Base-by-base conservation (phyloP, 1,140 invertebrate genomes). In the Drosophila watanabei region DNA sequence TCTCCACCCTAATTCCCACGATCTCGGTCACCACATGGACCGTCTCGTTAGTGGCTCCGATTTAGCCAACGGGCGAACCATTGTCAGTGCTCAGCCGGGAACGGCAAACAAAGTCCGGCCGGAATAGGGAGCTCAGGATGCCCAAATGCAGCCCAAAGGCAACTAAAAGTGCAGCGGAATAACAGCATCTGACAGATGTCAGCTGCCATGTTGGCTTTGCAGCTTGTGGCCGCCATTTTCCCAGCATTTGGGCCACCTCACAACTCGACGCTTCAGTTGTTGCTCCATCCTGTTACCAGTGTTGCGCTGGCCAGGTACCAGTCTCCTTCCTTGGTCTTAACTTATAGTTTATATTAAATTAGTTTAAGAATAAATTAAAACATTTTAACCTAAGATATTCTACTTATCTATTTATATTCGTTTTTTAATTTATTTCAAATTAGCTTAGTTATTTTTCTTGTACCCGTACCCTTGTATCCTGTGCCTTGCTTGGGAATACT, bases 221-320 rank as follows among this genome's bases (percentile, higher is more conserved):
- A 90, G 85, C 85, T 81, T 81, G 86, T 49, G 86, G 85, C 66
- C 77, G 85, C 85, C 85, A 89, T 89, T 89, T 89, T 79, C 78
- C 76, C 69, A 85, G 88, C 58, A 81, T 80, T 68, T 72, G 68
- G 80, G 68, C 56, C 68, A 60, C 56, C 63, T 65, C 39, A n/a
- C 58, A 65, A 63, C 63, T 18, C 58, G 58, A 69, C 63, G 49
- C 68, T 69, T 56, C 68, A 46, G 63, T 51, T 69, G 41, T 66
- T 66, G 24, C 43, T 30, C 62, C 39, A 35, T 39, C 43, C 52
- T 13, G 49, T 24, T n/a, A 16, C 14, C 43, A 52, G 46, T 33
- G 63, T 14, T 62, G 39, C 20, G n/a, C 52, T 16, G 11, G 14
- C 10, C 18, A 16, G 18, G 30, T 13, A 51, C 30, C 6, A 24